Conservation (phyloP, 2,113 vertebrate species). For the Calidris pugnax region DNA sequence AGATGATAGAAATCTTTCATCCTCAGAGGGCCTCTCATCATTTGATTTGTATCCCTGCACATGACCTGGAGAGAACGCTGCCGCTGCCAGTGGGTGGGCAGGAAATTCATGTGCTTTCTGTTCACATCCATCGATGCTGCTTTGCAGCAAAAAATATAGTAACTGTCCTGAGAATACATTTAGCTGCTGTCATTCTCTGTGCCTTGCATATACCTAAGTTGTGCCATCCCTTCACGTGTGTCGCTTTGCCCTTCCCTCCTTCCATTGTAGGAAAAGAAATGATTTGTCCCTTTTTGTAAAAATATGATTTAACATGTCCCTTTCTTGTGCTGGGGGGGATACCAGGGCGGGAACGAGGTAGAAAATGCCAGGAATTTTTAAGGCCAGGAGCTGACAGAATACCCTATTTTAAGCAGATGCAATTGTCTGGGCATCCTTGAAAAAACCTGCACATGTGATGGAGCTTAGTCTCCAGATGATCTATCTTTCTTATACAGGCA, state of each 20-base stretch:
- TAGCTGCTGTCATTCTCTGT: not conserved
- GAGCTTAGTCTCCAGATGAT: not conserved
- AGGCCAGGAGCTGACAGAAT: not conserved
- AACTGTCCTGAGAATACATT: not conserved
- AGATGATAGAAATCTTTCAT: not conserved
- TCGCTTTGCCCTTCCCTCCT: not conserved
- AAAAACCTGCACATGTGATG: not conserved
- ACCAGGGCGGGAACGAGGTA: not conserved
- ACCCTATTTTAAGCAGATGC: not conserved
- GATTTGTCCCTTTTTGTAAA: not conserved
- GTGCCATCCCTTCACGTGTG: not conserved
- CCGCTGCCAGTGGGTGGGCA: not conserved
- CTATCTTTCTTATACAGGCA: not conserved
- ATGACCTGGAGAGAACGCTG: not conserved
- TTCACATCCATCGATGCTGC: not conserved
- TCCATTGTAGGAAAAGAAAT: not conserved
- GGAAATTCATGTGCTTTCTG: not conserved
- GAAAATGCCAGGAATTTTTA: not conserved
- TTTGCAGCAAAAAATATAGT: not conserved
- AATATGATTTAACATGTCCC: not conserved
- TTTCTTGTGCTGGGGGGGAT: not conserved
- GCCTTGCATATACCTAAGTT: not conserved
- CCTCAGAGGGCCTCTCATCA: not conserved
- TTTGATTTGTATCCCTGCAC: not conserved
- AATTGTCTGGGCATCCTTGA: not conserved